Percentiles rank a stretch among this genome's conserved stretches.
Evolutionary conservation across 1,140 invertebrate species (phyloP).

Genomic region (Drosophila carrolli): DNA sequence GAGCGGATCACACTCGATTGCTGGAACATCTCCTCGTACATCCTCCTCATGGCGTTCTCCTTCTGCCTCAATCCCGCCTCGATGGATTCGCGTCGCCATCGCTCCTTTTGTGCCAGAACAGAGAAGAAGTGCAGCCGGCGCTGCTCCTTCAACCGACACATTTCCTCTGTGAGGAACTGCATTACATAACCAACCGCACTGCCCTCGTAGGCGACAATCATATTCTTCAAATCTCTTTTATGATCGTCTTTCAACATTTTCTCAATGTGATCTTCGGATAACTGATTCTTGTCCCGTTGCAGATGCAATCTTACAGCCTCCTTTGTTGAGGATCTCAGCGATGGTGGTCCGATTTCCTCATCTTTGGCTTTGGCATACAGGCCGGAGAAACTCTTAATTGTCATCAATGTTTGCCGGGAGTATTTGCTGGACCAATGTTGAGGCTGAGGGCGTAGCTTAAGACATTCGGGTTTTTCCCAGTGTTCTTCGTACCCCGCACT

Average conservation of each 20-base stretch:
- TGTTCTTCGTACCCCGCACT: neutral
- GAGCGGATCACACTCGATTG: slow-evolving; percentile 85
- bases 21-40: slow-evolving; percentile 89
- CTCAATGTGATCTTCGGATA: neutral
- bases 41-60: slow-evolving; percentile 87
- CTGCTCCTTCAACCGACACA: slow-evolving; percentile 89
- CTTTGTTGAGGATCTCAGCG: neutral
- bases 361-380: neutral
- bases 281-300: neutral
- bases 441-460: slow-evolving; percentile 1
- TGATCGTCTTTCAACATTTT: neutral
- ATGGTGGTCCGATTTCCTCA: neutral
- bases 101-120: slow-evolving; percentile 88
- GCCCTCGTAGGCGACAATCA: slow-evolving; percentile 69
- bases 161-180: slow-evolving; percentile 86
- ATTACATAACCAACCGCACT: slow-evolving; percentile 63
- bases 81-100: slow-evolving; percentile 87
- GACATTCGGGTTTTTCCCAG: slow-evolving; percentile 39
- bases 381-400: neutral
- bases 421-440: neutral
- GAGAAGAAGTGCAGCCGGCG: slow-evolving; percentile 88
- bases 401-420: too few relatives aligned
- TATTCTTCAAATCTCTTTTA: slow-evolving; percentile 14
- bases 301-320: neutral
- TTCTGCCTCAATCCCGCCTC: slow-evolving; percentile 89